Conservation (phyloP, 1,140 invertebrate genomes). For the Apocrypta bakeri region DNA sequence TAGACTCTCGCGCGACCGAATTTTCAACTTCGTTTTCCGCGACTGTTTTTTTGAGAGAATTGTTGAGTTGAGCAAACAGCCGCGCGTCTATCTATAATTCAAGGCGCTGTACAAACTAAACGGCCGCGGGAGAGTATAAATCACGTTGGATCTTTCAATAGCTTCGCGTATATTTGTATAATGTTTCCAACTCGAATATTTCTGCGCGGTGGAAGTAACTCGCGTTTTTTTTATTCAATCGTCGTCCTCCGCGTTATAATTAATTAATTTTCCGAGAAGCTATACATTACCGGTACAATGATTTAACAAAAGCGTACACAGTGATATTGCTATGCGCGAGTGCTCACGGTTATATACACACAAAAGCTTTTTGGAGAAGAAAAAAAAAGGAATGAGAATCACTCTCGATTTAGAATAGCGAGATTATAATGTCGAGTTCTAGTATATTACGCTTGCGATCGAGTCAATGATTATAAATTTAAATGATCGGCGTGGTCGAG, state of each 20-base stretch:
- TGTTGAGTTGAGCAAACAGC: constrained; percentile 58
- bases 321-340: no score
- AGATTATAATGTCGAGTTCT: constrained; percentile 62
- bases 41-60: constrained; percentile 47
- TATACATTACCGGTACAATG: not conserved
- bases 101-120: constrained; percentile 68
- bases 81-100: constrained; percentile 68
- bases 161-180: constrained; percentile 32
- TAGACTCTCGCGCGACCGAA: constrained; percentile 3
- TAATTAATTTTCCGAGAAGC: not conserved
- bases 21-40: constrained; percentile 56
- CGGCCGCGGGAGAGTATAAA: constrained; percentile 65
- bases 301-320: not conserved
- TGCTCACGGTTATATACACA: no score
- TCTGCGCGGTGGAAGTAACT: not conserved
- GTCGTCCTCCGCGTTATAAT: not conserved
- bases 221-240: not conserved
- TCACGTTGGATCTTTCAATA: constrained; percentile 68
- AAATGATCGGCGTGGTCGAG: constrained; percentile 54
- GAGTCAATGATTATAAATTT: constrained; percentile 61
- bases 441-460: constrained; percentile 20
- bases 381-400: constrained; percentile 58
- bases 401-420: constrained; percentile 54
- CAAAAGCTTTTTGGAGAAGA: not conserved
- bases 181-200: not conserved